These are phyloP conservation scores for Alces alces DNA, from an alignment of 2,113 vertebrate genomes.

Conservation along the genomic window DNA sequence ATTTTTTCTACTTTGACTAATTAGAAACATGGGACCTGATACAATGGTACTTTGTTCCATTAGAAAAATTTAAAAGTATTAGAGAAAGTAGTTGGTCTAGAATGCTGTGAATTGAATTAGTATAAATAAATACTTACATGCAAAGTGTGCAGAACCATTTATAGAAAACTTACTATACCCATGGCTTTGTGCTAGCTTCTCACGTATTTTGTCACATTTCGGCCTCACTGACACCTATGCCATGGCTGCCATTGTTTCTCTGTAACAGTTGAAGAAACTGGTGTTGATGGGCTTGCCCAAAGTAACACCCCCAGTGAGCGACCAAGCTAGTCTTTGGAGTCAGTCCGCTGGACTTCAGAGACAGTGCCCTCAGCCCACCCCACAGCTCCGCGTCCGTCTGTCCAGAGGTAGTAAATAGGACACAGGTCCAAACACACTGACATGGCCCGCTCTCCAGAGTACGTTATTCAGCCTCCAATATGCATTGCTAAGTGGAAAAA, in stretches of 20 bases:
- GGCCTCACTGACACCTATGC: background rate
- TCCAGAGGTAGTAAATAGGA: background rate
- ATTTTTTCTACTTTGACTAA: background rate
- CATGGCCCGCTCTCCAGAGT: background rate
- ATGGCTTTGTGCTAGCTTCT: background rate
- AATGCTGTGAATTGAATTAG: background rate
- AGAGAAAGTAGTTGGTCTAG: background rate
- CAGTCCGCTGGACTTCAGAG: background rate
- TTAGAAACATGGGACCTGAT: background rate
- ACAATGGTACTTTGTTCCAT: background rate
- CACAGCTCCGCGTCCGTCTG: accelerated
- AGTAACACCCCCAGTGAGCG: background rate
- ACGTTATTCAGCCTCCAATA: background rate
- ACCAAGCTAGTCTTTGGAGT: background rate
- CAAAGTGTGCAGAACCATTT: background rate
- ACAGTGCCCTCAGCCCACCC: accelerated
- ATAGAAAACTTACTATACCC: background rate
- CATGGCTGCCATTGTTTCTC: background rate
- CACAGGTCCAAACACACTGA: background rate
- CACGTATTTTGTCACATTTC: background rate
- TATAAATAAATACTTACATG: background rate
- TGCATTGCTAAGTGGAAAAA: background rate
- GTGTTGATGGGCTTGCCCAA: background rate
- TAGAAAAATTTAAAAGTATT: background rate
- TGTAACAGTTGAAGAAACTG: background rate